Percentiles rank a stretch among this genome's conserved stretches.
phyloP scores from a whole-genome alignment of 2,888 invertebrate genomes.

The Synergus japonicus region DNA sequence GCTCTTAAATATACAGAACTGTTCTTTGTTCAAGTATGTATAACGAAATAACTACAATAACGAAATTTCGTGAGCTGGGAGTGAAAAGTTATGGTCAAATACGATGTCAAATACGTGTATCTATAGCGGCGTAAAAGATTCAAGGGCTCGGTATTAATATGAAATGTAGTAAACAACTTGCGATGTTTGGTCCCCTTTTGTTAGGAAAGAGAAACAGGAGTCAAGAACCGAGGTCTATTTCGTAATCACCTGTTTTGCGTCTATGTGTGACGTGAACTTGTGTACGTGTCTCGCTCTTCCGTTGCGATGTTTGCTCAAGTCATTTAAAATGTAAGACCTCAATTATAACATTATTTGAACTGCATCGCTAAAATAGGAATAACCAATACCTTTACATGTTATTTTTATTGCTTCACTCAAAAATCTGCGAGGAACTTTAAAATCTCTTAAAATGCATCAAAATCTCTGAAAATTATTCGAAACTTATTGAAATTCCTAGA shows the following conservation, averaged over 20 bases:
- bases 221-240: conserved; percentile 31
- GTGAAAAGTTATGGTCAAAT: too few species aligned
- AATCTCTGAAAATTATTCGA: too few species aligned
- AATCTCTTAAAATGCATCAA: too few species aligned
- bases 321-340: not conserved
- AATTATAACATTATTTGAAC: not conserved
- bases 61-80: too few species aligned
- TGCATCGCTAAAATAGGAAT: too few species aligned
- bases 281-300: not conserved
- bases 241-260: conserved; percentile 8
- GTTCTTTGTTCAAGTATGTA: not conserved
- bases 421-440: too few species aligned
- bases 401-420: too few species aligned
- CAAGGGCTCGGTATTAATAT: not conserved
- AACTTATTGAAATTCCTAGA: too few species aligned
- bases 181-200: conserved; percentile 24
- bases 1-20: not conserved
- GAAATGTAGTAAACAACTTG: conserved; percentile 1
- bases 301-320: not conserved
- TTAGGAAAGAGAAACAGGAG: conserved; percentile 12
- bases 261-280: not conserved
- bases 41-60: too few species aligned
- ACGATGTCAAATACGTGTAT: not conserved
- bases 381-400: too few species aligned
- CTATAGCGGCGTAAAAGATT: not conserved